Evolutionary conservation across 2,888 invertebrate genomes (phyloP), one percentile per base, ranked within the genome.

Genomic region (Dromius quadrimaculatus): DNA sequence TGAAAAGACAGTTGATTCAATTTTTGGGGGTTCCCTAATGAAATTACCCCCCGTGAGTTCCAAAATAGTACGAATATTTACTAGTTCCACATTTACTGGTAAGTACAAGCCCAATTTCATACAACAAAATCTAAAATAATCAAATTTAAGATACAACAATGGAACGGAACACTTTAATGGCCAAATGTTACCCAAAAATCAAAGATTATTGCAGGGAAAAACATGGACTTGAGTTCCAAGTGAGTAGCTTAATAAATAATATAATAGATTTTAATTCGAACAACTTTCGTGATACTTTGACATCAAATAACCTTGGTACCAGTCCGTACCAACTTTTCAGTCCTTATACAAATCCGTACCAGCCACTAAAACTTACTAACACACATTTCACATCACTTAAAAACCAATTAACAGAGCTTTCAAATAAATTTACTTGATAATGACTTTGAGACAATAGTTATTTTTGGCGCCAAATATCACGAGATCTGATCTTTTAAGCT

Each of bases 41-140:
- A 89, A 91, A 59, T 84, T 98, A 75, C 98, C 98, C 0, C 93
- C 97, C 0, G 95, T 98, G 74, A 95, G 96, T 84, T 98, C 98
- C 41, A 98, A 97, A 87, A 97, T 98, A 79, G 98, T 98, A 20
- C 88, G 98, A 76, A 98, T 98, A 77, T 98, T 98, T 81, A 98
- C 97, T 72, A 97, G 97, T 79, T 98, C 98, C 0, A 98, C 98
- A 0, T 98, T 98, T 79, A 98, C 98, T 78, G 98, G 97, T 96
- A 84, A 82, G 75, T 76, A 50, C 36, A 13, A 61, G 11, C 6
- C 19, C 22, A 15, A 11, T 22, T n/a, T 50, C n/a, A 20, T 50
- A 9, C 4, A 19, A 11, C 15, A 20, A 22, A 13, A 20, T 28
- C n/a, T 22, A 34, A 34, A 20, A 47, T n/a, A 22, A 17, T 22